A percentile compares a stretch with the other conserved stretches of the same genome.
These are phyloP conservation scores for Acronicta aceris DNA, from an alignment of 2,888 invertebrate genomes.

Conservation along the genomic window DNA sequence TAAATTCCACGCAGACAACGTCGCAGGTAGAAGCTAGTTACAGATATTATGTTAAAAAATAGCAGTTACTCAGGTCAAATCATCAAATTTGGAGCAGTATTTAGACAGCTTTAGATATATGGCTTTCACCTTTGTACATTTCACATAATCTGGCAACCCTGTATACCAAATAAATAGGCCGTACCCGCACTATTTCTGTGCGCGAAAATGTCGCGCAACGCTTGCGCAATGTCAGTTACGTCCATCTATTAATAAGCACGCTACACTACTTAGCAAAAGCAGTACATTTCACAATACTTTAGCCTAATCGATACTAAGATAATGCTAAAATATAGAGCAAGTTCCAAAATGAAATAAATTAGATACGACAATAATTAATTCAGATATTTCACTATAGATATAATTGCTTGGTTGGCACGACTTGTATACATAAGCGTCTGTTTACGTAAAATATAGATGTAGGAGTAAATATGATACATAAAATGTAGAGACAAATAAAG, in stretches of 20 bases:
- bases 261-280: slow-evolving; percentile 51
- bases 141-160: slow-evolving; percentile 51
- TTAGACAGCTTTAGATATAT: slow-evolving; percentile 26
- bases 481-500: slow-evolving; percentile 18
- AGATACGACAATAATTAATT: slow-evolving; percentile 35
- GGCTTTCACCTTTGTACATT: slow-evolving; percentile 44
- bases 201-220: slow-evolving; percentile 83
- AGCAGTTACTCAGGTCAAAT: slow-evolving; percentile 4
- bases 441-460: slow-evolving; percentile 8
- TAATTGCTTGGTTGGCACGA: slow-evolving; percentile 25
- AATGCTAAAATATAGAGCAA: slow-evolving; percentile 41
- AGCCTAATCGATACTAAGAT: slow-evolving; percentile 45
- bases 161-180: slow-evolving; percentile 63
- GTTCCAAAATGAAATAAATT: slow-evolving; percentile 41
- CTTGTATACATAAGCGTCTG: slow-evolving; percentile 7
- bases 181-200: slow-evolving; percentile 81
- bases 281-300: slow-evolving; percentile 53
- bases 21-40: no score
- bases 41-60: no score
- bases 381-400: slow-evolving; percentile 17
- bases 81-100: slow-evolving; percentile 1
- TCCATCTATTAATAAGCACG: slow-evolving; percentile 68
- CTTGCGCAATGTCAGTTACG: slow-evolving; percentile 79
- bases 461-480: slow-evolving; percentile 12
- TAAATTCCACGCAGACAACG: no score